Evolutionary conservation across 2,113 vertebrate species (phyloP).

Genomic region (Irena cyanogastra): DNA sequence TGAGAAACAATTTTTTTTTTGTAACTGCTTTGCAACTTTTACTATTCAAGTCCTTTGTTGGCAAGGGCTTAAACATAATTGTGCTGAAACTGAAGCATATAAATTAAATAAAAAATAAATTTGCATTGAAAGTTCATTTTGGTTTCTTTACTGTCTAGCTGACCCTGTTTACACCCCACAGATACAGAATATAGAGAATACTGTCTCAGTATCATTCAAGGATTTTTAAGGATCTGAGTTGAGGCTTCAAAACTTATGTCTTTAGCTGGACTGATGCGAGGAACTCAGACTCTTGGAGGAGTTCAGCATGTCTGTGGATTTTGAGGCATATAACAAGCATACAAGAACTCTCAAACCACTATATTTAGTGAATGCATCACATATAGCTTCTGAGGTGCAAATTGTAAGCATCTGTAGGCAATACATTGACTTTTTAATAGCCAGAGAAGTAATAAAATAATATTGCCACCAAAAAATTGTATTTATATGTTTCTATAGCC

Average conservation of each 20-base stretch:
- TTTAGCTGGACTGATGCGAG: not conserved
- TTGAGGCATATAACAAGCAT: not conserved
- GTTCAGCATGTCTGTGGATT: not conserved
- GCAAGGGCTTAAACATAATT: not conserved
- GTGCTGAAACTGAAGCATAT: not conserved
- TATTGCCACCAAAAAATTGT: not conserved
- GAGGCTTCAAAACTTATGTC: not conserved
- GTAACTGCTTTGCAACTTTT: not conserved
- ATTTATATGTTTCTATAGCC: constrained; percentile 21
- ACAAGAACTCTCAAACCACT: not conserved
- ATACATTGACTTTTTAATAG: not conserved
- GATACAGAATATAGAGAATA: not conserved
- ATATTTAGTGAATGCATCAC: not conserved
- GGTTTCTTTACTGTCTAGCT: not conserved
- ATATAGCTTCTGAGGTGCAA: not conserved
- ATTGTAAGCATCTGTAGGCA: not conserved
- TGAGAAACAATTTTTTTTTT: not conserved
- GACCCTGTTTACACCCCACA: not conserved
- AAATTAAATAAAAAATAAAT: not conserved
- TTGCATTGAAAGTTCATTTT: not conserved
- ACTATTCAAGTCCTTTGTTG: not conserved
- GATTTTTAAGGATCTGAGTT: not conserved
- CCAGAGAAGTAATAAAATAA: constrained; percentile 31
- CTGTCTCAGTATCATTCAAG: not conserved
- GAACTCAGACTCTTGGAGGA: not conserved